These are phyloP conservation scores for Pterobdella sp. DNA, from an alignment of 2,888 invertebrate species.

Conservation along the genomic window DNA sequence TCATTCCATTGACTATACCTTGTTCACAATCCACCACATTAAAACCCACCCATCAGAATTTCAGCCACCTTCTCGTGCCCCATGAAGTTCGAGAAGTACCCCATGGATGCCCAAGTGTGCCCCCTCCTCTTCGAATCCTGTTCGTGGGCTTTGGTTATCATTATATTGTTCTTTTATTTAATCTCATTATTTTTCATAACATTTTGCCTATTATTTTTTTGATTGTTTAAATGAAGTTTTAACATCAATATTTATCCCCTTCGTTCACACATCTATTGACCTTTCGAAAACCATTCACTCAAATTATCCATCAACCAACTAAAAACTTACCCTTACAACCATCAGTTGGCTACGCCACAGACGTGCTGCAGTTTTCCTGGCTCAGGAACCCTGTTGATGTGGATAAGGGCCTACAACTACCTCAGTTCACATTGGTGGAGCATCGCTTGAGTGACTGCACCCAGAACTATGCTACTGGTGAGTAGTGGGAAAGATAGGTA, in stretches of 20 bases:
- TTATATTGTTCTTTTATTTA: too few relatives aligned
- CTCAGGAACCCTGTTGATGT: constrained; percentile 37
- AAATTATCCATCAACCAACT: too few relatives aligned
- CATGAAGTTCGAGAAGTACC: constrained; percentile 28
- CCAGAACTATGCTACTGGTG: constrained; percentile 38
- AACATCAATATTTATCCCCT: too few relatives aligned
- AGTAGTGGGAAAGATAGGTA: neutral
- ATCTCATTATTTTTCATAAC: too few relatives aligned
- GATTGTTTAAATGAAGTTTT: too few relatives aligned
- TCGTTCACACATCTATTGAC: too few relatives aligned
- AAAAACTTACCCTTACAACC: too few relatives aligned
- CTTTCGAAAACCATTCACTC: too few relatives aligned
- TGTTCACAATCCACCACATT: neutral
- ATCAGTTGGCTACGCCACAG: constrained; percentile 39
- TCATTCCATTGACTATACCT: too few relatives aligned
- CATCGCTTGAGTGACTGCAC: constrained; percentile 35
- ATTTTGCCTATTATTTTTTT: too few relatives aligned
- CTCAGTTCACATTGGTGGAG: constrained; percentile 36
- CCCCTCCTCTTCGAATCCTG: constrained; percentile 27
- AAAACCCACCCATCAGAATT: constrained; percentile 14
- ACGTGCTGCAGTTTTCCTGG: constrained; percentile 37
- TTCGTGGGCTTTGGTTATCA: neutral
- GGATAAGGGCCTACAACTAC: constrained; percentile 36
- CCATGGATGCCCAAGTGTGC: constrained; percentile 27
- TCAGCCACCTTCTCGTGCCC: constrained; percentile 31